Conservation (phyloP, 1,140 invertebrate species). For the Himalopsyche phryganea region DNA sequence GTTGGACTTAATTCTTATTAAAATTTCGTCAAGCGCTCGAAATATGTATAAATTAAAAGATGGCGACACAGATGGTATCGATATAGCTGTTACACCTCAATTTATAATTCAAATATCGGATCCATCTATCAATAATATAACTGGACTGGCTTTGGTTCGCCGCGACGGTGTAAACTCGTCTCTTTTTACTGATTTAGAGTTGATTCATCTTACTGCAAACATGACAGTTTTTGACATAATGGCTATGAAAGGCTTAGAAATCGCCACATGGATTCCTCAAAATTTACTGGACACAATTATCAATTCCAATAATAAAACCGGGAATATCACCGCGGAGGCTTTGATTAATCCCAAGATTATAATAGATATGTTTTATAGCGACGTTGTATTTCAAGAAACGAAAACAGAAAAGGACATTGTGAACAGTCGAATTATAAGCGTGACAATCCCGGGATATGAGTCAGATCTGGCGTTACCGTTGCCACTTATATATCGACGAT, state of each 20-base stretch:
- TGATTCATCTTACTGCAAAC: constrained; percentile 47
- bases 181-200: constrained; percentile 45
- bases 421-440: constrained; percentile 51
- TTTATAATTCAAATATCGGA: constrained; percentile 53
- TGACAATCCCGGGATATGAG: constrained; percentile 54
- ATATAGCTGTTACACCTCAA: constrained; percentile 44
- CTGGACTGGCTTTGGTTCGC: constrained; percentile 53
- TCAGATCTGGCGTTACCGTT: constrained; percentile 49
- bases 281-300: constrained; percentile 42
- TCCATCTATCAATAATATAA: constrained; percentile 52
- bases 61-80: constrained; percentile 30
- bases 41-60: constrained; percentile 29
- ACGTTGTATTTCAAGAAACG: constrained; percentile 53
- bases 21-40: constrained; percentile 36
- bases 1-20: constrained; percentile 46
- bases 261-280: constrained; percentile 53
- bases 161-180: constrained; percentile 33
- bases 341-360: constrained; percentile 42
- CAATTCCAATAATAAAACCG: constrained; percentile 32
- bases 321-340: constrained; percentile 22
- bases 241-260: constrained; percentile 47
- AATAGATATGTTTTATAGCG: constrained; percentile 54
- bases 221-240: constrained; percentile 47
- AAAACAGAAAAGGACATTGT: constrained; percentile 36
- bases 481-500: constrained; percentile 48